Base-by-base conservation (phyloP, 2,797 vertebrate genomes). In the Tenualosa thibaudeaui region DNA sequence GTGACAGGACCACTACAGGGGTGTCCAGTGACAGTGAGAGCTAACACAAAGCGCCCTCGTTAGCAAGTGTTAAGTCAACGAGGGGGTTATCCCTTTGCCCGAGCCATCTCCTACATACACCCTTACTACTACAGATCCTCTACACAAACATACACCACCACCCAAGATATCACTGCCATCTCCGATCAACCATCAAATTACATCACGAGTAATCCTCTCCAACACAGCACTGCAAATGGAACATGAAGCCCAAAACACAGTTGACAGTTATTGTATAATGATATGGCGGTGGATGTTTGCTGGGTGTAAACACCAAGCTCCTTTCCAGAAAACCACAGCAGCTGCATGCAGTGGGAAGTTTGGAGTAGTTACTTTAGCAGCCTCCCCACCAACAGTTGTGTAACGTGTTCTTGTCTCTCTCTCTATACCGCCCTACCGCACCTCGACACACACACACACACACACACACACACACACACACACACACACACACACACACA, bases 21-120 rank as follows among this genome's bases (percentile, higher is more conserved):
- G 4, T 75, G 31, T 75, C 15, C 68, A 22, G 68, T 75, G 68
- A 75, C 68, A 75, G 68, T 75, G 68, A 40, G 31, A 43, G 68
- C 13, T 26, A 68, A 10, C 26, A 31, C 8, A 26, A 9, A 68
- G 31, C 31, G 65, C 65, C 65, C 13, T 68, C 12, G 65, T 68
- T 68, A 68, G 31, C 65, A 68, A 68, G 31, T 43, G 68, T 75
- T 75, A 40, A 75, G 68, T 75, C 68, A 75, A 43, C 31, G 26
- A 68, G 26, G 26, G 65, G 31, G 12, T 68, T 31, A 68, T 17
- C 68, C 15, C 68, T 75, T 43, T 17, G 15, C 17, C 68, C 37
- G 19, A 68, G 62, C 26, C 68, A 43, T 75, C 31, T 19, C 13
- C 31, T 75, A 43, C 37, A 71, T 15, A 37, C 65, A 37, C 26